These are phyloP conservation scores for Cyprinus carpio DNA, from an alignment of 2,113 vertebrate genomes.

Conservation along the genomic window DNA sequence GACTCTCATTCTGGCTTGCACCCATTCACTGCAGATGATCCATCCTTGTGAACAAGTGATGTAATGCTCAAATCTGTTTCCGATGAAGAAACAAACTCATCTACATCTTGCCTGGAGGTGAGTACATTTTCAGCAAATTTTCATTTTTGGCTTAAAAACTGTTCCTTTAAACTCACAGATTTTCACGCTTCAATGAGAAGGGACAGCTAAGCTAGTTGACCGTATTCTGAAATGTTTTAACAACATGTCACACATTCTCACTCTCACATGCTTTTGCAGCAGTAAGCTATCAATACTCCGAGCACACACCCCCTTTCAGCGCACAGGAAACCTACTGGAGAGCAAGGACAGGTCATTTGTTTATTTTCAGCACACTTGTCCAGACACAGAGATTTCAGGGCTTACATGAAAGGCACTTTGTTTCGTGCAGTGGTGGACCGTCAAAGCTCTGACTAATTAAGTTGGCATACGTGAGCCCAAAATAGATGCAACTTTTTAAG, in stretches of 20 bases:
- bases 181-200: slow-evolving; percentile 10
- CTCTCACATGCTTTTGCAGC: slow-evolving; percentile 18
- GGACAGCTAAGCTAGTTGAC: background rate
- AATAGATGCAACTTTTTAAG: background rate
- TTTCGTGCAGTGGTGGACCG: background rate
- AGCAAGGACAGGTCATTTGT: slow-evolving; percentile 53
- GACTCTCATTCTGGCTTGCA: background rate
- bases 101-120: background rate
- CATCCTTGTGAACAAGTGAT: too few relatives aligned
- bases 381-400: slow-evolving; percentile 44
- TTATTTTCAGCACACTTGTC: slow-evolving; percentile 60
- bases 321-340: slow-evolving; percentile 29
- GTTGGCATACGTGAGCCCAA: background rate
- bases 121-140: background rate
- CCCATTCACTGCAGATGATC: background rate
- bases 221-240: slow-evolving; percentile 8
- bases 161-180: background rate
- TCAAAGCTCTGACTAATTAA: slow-evolving; percentile 1
- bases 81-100: background rate
- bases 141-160: background rate
- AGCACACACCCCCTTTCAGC: slow-evolving; percentile 30
- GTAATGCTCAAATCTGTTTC: background rate
- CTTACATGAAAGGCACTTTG: slow-evolving; percentile 52
- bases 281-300: slow-evolving; percentile 26
- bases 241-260: slow-evolving; percentile 17